Evolutionary conservation across 1,140 invertebrate species (phyloP).

Genomic region (Platyscapa corneri): DNA sequence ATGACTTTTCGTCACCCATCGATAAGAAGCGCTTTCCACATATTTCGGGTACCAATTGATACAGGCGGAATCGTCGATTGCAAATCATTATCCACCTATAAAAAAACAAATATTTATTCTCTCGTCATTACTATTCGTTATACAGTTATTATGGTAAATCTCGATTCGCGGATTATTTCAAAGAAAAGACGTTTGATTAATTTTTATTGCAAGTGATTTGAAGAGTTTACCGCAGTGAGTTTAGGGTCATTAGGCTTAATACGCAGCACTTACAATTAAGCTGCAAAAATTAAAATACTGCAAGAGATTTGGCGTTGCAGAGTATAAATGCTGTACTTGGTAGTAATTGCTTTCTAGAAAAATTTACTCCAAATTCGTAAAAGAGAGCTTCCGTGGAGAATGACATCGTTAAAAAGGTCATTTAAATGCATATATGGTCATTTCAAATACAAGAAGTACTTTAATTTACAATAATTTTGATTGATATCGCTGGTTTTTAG

Average conservation of each 20-base stretch:
- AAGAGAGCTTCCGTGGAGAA: neutral
- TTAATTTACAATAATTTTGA: neutral
- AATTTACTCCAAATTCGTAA: neutral
- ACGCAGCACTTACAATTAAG: neutral
- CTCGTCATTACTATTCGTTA: too few species aligned
- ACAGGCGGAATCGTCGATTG: too few species aligned
- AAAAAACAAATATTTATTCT: too few species aligned
- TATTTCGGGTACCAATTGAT: too few species aligned
- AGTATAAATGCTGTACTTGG: neutral
- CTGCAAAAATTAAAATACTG: neutral
- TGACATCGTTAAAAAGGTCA: neutral
- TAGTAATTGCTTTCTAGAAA: conserved; percentile 8
- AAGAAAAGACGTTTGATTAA: neutral
- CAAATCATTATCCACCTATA: too few species aligned
- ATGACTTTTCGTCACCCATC: too few species aligned
- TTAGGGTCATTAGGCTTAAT: neutral
- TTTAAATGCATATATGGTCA: neutral
- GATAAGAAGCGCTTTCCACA: too few species aligned
- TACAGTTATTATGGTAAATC: too few species aligned
- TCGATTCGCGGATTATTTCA: too few species aligned
- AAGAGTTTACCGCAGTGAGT: neutral
- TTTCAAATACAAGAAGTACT: neutral
- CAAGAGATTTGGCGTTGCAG: neutral
- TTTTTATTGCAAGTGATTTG: neutral
- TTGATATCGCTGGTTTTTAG: neutral